Conservation (phyloP, 2,113 vertebrate genomes). For the Axis porcinus region DNA sequence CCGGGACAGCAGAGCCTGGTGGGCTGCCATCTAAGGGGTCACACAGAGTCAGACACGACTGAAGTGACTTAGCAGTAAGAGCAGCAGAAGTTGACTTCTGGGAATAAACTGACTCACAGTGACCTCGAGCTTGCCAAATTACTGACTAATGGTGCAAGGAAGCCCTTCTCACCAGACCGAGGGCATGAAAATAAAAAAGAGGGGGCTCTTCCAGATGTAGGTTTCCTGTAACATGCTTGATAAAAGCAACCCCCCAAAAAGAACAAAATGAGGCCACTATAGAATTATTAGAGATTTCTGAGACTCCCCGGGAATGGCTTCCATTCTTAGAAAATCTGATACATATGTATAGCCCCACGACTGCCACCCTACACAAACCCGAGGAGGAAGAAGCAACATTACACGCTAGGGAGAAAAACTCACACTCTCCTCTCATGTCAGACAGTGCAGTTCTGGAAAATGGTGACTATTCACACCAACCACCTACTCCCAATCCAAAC, state of each 20-base stretch:
- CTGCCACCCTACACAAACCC: background rate
- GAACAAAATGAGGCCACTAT: background rate
- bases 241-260: background rate
- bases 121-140: background rate
- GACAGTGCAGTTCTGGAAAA: background rate
- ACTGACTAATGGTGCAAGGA: accelerated
- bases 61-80: no score
- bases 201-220: background rate
- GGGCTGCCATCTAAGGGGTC: no score
- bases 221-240: background rate
- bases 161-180: background rate
- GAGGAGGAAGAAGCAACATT: background rate
- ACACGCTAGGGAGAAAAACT: background rate
- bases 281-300: no score
- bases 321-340: background rate
- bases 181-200: background rate
- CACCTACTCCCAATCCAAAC: no score
- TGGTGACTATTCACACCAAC: background rate
- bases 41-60: no score
- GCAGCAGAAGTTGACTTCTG: background rate
- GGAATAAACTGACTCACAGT: background rate
- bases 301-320: background rate
- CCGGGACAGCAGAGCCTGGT: no score
- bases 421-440: background rate
- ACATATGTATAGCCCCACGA: accelerated